These are phyloP conservation scores for Sceliomorpha sp. DNA, from an alignment of 2,888 invertebrate species.

Conservation along the genomic window DNA sequence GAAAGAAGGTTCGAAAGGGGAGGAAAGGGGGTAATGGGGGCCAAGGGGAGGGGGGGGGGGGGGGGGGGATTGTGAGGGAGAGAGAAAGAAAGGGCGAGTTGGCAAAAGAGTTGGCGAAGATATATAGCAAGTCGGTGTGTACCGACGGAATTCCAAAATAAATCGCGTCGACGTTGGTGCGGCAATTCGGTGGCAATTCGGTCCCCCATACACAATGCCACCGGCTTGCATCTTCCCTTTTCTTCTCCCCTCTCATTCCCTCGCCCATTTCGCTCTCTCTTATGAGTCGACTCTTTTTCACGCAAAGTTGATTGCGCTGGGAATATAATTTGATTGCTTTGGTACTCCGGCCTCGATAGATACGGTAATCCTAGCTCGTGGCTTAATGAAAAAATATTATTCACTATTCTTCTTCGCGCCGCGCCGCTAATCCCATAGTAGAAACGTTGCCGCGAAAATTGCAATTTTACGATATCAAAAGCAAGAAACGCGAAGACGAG, in stretches of 20 bases:
- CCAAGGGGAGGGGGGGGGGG: too few relatives aligned
- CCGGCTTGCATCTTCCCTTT: constrained; percentile 25
- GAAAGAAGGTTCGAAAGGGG: too few relatives aligned
- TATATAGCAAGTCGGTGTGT: constrained; percentile 55
- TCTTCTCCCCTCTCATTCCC: constrained; percentile 2
- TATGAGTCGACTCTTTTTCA: constrained; percentile 53
- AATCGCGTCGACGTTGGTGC: constrained; percentile 45
- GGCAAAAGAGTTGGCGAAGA: constrained; percentile 24
- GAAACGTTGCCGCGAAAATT: constrained; percentile 55
- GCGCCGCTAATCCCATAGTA: constrained; percentile 42
- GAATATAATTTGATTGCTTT: constrained; percentile 78
- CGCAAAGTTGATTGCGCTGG: constrained; percentile 73
- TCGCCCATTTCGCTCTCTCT: constrained; percentile 28
- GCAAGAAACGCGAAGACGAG: constrained; percentile 10
- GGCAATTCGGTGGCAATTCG: constrained; percentile 25
- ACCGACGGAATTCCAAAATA: constrained; percentile 60
- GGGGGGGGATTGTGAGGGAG: too few relatives aligned
- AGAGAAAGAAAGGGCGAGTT: constrained; percentile 9
- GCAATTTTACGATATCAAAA: constrained; percentile 50
- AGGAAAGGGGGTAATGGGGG: too few relatives aligned
- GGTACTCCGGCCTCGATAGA: constrained; percentile 66
- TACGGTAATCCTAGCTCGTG: constrained; percentile 67
- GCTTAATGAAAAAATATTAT: constrained; percentile 74
- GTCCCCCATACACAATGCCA: constrained; percentile 44
- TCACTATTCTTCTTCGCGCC: constrained; percentile 64